A percentile compares a stretch with the other conserved stretches of the same genome.
Evolutionary conservation across 1,140 invertebrate species (phyloP).

Genomic region (Plodia interpunctella): DNA sequence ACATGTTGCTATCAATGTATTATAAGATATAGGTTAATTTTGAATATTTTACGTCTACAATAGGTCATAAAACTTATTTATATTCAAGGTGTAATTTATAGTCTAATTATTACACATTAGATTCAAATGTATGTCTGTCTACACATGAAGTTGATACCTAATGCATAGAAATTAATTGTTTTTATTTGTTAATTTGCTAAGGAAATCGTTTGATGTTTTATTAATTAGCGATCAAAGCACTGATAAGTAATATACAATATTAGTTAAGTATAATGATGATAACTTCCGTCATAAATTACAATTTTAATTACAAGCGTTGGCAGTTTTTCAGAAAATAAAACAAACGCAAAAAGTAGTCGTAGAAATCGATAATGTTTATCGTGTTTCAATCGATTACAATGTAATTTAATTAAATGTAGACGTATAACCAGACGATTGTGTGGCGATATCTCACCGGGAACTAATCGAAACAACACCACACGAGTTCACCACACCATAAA

Average conservation of each 20-base stretch:
- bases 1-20: not conserved
- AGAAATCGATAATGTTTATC: conserved; percentile 17
- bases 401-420: conserved; percentile 53
- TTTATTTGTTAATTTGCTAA: too few species aligned
- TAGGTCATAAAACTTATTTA: too few species aligned
- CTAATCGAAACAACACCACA: conserved; percentile 21
- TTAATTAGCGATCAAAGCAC: too few species aligned
- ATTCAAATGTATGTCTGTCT: not conserved
- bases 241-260: too few species aligned
- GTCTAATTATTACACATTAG: too few species aligned
- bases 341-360: not conserved
- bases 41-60: not conserved
- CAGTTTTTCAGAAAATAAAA: not conserved
- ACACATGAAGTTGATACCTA: too few species aligned
- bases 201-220: too few species aligned
- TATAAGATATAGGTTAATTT: not conserved
- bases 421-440: conserved; percentile 48
- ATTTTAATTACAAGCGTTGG: too few species aligned
- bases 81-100: not conserved
- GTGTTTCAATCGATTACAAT: conserved; percentile 40
- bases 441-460: conserved; percentile 33
- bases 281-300: too few species aligned
- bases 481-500: conserved; percentile 30
- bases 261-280: too few species aligned
- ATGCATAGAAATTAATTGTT: too few species aligned